Percentiles rank a stretch among this genome's conserved stretches.
Conservation (phyloP, 2,888 invertebrate species). For the Salticus scenicus region DNA sequence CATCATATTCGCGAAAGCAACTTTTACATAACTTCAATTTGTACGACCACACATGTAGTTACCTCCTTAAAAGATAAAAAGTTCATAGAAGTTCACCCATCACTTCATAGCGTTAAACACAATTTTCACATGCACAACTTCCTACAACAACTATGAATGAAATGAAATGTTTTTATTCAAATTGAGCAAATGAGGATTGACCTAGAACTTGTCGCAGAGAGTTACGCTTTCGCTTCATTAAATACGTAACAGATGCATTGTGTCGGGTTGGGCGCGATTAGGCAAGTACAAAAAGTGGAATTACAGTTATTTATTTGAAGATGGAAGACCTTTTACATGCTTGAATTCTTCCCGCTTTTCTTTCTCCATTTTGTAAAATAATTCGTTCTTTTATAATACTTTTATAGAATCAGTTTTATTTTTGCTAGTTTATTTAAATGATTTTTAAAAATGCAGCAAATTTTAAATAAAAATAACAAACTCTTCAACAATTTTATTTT, state of each 20-base stretch:
- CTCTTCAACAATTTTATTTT: too few species aligned
- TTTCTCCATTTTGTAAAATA: too few species aligned
- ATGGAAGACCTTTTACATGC: too few species aligned
- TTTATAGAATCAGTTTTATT: too few species aligned
- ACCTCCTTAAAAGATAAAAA: background rate
- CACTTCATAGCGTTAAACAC: background rate
- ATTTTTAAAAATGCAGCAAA: too few species aligned
- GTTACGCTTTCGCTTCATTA: background rate
- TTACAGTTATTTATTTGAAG: too few species aligned
- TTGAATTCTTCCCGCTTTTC: too few species aligned
- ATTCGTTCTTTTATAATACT: too few species aligned
- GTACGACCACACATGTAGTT: background rate
- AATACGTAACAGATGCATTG: background rate
- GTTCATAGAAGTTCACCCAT: background rate
- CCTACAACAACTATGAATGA: slow-evolving; percentile 4
- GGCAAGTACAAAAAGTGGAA: background rate
- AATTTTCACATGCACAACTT: background rate
- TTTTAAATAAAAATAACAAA: too few species aligned
- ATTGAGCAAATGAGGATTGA: background rate
- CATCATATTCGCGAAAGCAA: too few species aligned
- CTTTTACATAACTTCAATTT: background rate
- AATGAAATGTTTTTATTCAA: slow-evolving; percentile 4
- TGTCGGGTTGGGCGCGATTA: background rate
- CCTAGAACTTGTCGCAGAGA: background rate
- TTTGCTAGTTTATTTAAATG: too few species aligned